These are phyloP conservation scores for Pocillopora meandrina DNA, from an alignment of 92 coral and sea anemone genomes.

Conservation along the genomic window DNA sequence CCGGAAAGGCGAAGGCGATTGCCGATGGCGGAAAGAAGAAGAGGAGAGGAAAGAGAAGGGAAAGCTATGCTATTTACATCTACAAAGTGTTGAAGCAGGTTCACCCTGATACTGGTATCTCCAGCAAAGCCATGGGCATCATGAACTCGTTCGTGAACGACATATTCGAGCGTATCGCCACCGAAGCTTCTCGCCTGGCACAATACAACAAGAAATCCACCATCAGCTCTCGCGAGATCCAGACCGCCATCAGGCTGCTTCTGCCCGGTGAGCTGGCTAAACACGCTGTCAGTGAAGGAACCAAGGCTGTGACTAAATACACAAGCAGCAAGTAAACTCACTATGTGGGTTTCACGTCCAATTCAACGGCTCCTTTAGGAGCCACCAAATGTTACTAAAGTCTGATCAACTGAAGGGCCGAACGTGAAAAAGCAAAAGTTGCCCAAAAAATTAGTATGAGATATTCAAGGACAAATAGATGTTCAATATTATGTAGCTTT, in stretches of 20 bases:
- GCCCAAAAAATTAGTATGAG: not conserved
- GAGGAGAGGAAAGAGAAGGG: slow-evolving; percentile 26
- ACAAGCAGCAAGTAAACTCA: slow-evolving; percentile 92
- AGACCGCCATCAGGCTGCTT: slow-evolving; percentile 69
- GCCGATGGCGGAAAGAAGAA: slow-evolving; percentile 37
- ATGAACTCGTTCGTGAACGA: slow-evolving; percentile 83
- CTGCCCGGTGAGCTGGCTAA: slow-evolving; percentile 84
- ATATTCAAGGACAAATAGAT: not conserved
- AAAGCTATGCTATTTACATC: slow-evolving; percentile 31
- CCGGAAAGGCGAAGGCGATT: slow-evolving; percentile 33
- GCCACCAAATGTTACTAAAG: slow-evolving; percentile 28
- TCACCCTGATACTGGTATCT: slow-evolving; percentile 86
- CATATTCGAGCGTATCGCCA: slow-evolving; percentile 79
- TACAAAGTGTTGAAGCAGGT: slow-evolving; percentile 57
- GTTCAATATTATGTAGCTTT: not conserved
- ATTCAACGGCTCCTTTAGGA: slow-evolving; percentile 44
- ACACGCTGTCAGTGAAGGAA: slow-evolving; percentile 89
- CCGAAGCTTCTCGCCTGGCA: slow-evolving; percentile 83
- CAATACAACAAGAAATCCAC: slow-evolving; percentile 85
- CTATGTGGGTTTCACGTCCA: slow-evolving; percentile 24
- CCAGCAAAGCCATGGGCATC: slow-evolving; percentile 89
- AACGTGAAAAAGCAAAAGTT: too few relatives aligned
- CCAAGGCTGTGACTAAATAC: slow-evolving; percentile 85
- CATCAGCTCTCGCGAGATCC: slow-evolving; percentile 88
- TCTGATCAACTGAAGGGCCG: not conserved